A percentile compares a stretch with the other conserved stretches of the same genome.
Conservation (phyloP, 2,113 vertebrate species). For the Etia nguti region DNA sequence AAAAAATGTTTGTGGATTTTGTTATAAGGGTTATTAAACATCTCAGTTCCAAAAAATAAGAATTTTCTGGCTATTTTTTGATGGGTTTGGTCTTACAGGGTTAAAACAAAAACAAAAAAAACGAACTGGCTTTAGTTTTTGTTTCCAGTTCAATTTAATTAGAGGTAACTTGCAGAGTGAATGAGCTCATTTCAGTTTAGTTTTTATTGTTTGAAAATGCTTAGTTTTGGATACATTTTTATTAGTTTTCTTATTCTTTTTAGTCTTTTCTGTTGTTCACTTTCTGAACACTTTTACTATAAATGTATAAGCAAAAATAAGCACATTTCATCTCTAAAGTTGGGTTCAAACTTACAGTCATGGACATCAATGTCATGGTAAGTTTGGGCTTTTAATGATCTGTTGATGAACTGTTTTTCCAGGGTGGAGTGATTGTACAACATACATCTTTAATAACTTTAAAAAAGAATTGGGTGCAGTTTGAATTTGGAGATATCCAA, state of each 20-base stretch:
- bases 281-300: not conserved
- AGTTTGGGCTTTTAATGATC: not conserved
- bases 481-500: not conserved
- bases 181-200: not conserved
- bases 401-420: not conserved
- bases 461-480: not conserved
- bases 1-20: too few species aligned
- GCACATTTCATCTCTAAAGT: not conserved
- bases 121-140: not conserved
- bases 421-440: not conserved
- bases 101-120: not conserved
- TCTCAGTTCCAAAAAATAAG: too few species aligned
- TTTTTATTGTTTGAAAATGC: not conserved
- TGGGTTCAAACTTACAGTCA: not conserved
- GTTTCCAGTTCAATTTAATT: not conserved
- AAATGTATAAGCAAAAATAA: not conserved
- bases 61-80: too few species aligned
- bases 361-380: not conserved
- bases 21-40: too few species aligned
- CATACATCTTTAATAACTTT: not conserved
- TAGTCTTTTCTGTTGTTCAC: not conserved
- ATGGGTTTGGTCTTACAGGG: too few species aligned
- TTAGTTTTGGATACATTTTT: not conserved
- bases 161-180: not conserved
- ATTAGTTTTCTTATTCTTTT: not conserved